Evolutionary conservation across 1,140 invertebrate genomes (phyloP), one percentile per base, ranked within the genome.

Genomic region (Trichoplusia ni): DNA sequence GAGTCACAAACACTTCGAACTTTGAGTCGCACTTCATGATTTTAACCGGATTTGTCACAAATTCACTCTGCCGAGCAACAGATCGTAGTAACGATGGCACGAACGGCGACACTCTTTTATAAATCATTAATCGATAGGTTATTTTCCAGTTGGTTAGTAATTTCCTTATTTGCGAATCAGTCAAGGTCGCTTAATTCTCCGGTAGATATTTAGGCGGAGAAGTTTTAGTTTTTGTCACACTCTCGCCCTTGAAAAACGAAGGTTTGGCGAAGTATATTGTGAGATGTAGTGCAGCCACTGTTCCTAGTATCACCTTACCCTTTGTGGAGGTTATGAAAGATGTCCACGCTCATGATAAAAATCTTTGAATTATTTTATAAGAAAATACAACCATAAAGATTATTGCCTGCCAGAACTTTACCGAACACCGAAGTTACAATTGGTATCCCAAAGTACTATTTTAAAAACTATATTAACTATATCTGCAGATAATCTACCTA

Each of bases 1-100:
- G 81, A 1, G 92, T 92, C 2, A 92, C 79, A 61, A 86, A 92
- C 37, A 92, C 90, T 56, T 80, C 64, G 38, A 69, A 74, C 69
- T 58, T 82, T 67, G 62, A 63, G 2, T 64, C 40, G 56, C 83
- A 82, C 86, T 89, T 89, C 25, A 75, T 86, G 69, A 27, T n/a
- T n/a, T n/a, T n/a, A n/a, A n/a, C n/a, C n/a, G n/a, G n/a, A n/a
- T n/a, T n/a, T n/a, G 80, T 77, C n/a, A 69, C 31, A 19, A 71
- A 51, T 37, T 76, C 49, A 31, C 47, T 62, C 29, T 69, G 47
- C 7, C 59, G 9, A 51, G 63, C 13, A 27, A 62, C 54, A 37
- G 47, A 6, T 33, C 62, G 53, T 51, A 81, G 62, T 75, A 81
- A 71, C 53, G 73, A 74, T 69, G 65, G 33, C 8, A 54, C 35